These are phyloP conservation scores for Fissipunctia ypsillon DNA, from an alignment of 2,888 invertebrate genomes.

Conservation along the genomic window DNA sequence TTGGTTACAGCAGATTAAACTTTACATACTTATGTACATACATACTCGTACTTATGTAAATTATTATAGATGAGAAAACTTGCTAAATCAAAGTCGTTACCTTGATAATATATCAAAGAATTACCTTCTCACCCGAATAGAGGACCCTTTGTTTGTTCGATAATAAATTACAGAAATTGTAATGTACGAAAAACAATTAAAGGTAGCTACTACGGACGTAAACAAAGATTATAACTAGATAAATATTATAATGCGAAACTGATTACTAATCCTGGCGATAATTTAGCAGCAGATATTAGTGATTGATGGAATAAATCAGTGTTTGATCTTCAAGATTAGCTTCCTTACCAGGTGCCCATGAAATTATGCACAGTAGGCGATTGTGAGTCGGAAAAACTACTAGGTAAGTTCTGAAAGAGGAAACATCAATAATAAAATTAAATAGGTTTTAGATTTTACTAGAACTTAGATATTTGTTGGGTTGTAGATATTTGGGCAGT, in stretches of 20 bases:
- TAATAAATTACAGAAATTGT: constrained; percentile 17
- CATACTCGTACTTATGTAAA: constrained; percentile 4
- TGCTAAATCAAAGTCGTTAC: constrained; percentile 36
- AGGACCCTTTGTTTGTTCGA: background rate
- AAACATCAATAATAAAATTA: background rate
- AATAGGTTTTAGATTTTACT: background rate
- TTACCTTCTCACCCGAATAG: constrained; percentile 24
- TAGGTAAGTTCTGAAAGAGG: constrained; percentile 60
- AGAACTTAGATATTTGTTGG: background rate
- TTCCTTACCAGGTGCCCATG: constrained; percentile 51
- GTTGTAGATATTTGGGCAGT: background rate
- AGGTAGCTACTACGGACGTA: constrained; percentile 11
- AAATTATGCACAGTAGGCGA: constrained; percentile 54
- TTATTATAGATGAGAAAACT: constrained; percentile 32
- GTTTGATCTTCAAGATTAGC: constrained; percentile 65
- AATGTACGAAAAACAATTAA: constrained; percentile 27
- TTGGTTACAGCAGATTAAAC: background rate
- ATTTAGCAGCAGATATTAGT: constrained; percentile 51
- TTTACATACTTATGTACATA: background rate
- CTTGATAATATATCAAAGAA: constrained; percentile 42
- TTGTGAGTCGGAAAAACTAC: constrained; percentile 57
- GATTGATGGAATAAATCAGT: constrained; percentile 71
- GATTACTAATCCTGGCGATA: constrained; percentile 55
- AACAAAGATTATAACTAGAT: constrained; percentile 37
- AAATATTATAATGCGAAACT: constrained; percentile 52